Base-by-base conservation (phyloP, 2,797 vertebrate genomes). In the Acropternis orthonyx region DNA sequence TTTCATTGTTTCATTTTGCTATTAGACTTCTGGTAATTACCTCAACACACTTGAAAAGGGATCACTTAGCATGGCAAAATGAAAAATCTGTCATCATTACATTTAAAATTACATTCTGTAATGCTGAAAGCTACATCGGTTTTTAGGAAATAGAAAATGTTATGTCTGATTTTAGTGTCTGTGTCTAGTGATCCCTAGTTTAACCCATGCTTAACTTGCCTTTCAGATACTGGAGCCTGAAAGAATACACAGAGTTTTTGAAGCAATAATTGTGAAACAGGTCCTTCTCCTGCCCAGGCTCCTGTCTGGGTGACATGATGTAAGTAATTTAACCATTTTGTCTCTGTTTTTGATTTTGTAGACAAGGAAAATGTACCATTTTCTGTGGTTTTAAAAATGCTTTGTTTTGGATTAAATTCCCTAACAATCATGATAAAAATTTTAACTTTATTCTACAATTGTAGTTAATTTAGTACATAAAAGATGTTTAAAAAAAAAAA, bases 41-140 rank as follows among this genome's bases (percentile, higher is more conserved):
- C 49, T 88, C 22, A 89, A 91, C 75, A 27, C 8, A 49, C 22
- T 90, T 81, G 77, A 75, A 83, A 96, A 82, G 34, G 43, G 28
- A 85, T 85, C 36, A 84, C 83, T 61, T 95, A 92, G 44, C 78
- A 34, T 69, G 26, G 87, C 51, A 84, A 79, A 91, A 92, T 89
- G 86, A 77, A 88, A 85, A 80, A 68, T 46, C 49, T 49, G 10
- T 51, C 30, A 84, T 15, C 19, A 73, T 88, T 51, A 43, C 52
- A 41, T 94, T 66, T 51, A 86, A 91, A 71, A 86, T 63, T 12
- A 48, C 12, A 55, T 73, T 91, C 28, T 52, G 22, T 36, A 81
- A 76, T 81, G 21, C 59, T 62, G 44, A 95, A 93, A 93, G 24
- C 28, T 75, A 32, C 73, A 44, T 12, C 8, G 8, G 7, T 37